Base-by-base conservation (phyloP, 2,113 vertebrate species). In the Eulacestoma nigropectus region DNA sequence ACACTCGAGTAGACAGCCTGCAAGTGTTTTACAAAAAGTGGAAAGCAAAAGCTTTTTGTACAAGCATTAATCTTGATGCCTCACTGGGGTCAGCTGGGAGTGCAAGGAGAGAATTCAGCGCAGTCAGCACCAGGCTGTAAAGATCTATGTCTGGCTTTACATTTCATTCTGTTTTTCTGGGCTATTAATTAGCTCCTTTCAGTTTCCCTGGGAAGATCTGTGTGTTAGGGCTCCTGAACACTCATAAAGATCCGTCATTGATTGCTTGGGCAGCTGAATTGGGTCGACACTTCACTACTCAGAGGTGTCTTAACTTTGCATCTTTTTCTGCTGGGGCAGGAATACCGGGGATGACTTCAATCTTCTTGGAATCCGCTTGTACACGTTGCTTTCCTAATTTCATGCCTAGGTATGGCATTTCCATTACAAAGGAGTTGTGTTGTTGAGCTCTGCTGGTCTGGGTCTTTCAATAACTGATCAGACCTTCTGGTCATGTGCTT, bases 351-450 rank as follows among this genome's bases (percentile, higher is more conserved):
- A 25, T 68, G 80, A 35, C n/a, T 95, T 89, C 93, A 67, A 17
- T 77, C 89, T 84, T 62, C 47, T 9, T 62, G 76, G 78, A 84
- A 81, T 65, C 76, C 65, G 30, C 83, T 86, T 44, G 83, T 89
- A 44, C 77, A 60, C 52, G 5, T 27, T 78, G 49, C 84, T 95
- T 81, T 60, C 70, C 89, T 94, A 68, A 92, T 94, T 87, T 92
- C 89, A 84, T 75, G 88, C 86, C 87, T 82, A 94, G 80, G 57
- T 94, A 87, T 44, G 52, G 47, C 69, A 92, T 96, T 95, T 94
- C 93, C 94, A 92, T 95, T 78, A 96, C 91, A 95, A 95, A 96
- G 80, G 77, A 37, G 33, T 75, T 78, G 55, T 89, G 86, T 60
- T 42, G 64, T 60, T 49, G 83, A 87, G 86, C 80, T 89, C 84